These are phyloP conservation scores for Drosophila cardini DNA, from an alignment of 1,140 invertebrate species.

Conservation along the genomic window DNA sequence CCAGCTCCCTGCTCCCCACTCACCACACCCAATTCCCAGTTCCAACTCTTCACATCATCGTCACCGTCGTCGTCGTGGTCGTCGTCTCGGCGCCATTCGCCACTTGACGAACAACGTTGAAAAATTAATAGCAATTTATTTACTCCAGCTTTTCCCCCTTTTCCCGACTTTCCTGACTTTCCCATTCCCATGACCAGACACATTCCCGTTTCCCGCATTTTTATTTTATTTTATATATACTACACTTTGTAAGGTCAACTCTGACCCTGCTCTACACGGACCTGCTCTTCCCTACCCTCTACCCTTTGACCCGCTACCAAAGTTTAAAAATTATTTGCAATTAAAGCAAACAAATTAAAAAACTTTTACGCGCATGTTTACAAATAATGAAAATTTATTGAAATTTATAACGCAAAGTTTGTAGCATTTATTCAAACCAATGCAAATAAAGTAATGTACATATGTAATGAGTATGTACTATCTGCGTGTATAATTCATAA, in stretches of 20 bases:
- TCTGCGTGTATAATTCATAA: not conserved
- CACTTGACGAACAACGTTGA: constrained; percentile 78
- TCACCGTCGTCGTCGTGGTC: constrained; percentile 25
- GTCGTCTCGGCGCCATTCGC: constrained; percentile 64
- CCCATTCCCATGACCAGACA: not conserved
- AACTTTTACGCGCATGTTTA: constrained; percentile 58
- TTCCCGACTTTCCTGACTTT: constrained; percentile 8
- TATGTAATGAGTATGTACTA: not conserved
- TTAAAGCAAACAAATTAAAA: constrained; percentile 81
- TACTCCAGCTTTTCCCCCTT: constrained; percentile 46
- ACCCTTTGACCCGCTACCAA: constrained; percentile 29
- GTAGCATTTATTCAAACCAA: constrained; percentile 11
- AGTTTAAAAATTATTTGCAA: constrained; percentile 80
- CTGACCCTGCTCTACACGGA: not conserved
- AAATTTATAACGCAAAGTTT: constrained; percentile 43
- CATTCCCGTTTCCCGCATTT: constrained; percentile 6
- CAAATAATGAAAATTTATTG: constrained; percentile 57
- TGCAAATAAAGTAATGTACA: constrained; percentile 25
- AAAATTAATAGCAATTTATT: constrained; percentile 85
- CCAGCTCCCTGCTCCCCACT: not conserved
- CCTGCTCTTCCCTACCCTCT: too few relatives aligned
- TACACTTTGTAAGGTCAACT: constrained; percentile 62
- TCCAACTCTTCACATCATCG: constrained; percentile 20
- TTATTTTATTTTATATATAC: constrained; percentile 5
- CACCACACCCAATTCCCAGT: constrained; percentile 7